A percentile compares a stretch with the other conserved stretches of the same genome.
Evolutionary conservation across 2,113 vertebrate genomes (phyloP).

Genomic region (Chitala chitala): DNA sequence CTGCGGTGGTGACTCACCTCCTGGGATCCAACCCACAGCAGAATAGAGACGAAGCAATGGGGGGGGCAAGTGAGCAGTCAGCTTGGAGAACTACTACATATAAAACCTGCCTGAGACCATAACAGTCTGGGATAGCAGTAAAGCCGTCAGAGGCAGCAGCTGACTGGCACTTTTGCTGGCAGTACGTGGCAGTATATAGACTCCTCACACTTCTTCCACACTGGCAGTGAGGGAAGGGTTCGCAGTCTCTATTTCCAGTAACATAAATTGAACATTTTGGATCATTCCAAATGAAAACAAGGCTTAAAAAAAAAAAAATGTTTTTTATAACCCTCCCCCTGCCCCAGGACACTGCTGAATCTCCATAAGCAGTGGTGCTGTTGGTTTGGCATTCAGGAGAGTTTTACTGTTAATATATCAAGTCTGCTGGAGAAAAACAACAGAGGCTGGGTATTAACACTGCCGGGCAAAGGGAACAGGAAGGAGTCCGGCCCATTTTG

Average conservation of each 20-base stretch:
- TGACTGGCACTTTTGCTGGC: neutral
- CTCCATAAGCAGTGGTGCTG: neutral
- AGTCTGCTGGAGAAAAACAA: neutral
- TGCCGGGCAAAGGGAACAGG: neutral
- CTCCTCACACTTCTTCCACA: neutral
- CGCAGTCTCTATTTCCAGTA: constrained; percentile 16
- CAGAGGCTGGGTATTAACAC: neutral
- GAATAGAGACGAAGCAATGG: neutral
- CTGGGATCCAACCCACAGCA: constrained; percentile 7
- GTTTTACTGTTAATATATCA: neutral
- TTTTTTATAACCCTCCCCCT: no score
- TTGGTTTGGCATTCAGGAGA: neutral
- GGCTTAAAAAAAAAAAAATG: no score
- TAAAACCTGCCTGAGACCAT: neutral
- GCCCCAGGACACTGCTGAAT: neutral
- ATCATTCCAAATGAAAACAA: neutral
- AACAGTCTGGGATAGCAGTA: neutral
- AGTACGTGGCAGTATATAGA: neutral
- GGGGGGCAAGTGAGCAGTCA: neutral
- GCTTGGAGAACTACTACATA: neutral
- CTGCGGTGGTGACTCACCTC: constrained; percentile 12
- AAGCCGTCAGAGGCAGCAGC: neutral
- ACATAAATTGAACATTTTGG: neutral
- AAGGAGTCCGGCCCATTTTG: neutral
- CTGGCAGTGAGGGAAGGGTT: neutral